These are phyloP conservation scores for Drosophila mettleri DNA, from an alignment of 2,888 invertebrate genomes.

Conservation along the genomic window DNA sequence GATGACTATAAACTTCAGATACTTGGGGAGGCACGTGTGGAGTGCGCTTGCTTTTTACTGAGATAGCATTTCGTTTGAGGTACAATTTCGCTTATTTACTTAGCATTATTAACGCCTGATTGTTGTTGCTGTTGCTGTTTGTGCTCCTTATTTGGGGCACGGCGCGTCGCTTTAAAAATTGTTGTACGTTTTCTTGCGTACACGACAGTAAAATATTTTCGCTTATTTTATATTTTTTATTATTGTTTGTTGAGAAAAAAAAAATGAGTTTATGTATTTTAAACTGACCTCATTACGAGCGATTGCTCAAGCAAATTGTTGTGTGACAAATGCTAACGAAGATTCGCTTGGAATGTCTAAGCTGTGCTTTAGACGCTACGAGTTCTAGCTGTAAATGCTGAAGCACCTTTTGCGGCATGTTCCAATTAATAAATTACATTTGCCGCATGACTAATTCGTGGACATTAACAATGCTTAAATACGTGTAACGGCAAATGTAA, in stretches of 20 bases:
- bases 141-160: slow-evolving; percentile 66
- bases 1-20: slow-evolving; percentile 20
- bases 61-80: slow-evolving; percentile 39
- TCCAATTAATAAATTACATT: slow-evolving; percentile 6
- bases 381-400: background rate
- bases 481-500: slow-evolving; percentile 2
- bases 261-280: slow-evolving; percentile 72
- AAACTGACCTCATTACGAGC: slow-evolving; percentile 70
- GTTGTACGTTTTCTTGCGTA: slow-evolving; percentile 70
- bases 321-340: slow-evolving; percentile 20
- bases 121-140: slow-evolving; percentile 32
- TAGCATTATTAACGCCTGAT: slow-evolving; percentile 62
- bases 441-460: slow-evolving; percentile 6
- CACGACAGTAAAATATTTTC: slow-evolving; percentile 70
- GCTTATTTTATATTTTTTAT: slow-evolving; percentile 27
- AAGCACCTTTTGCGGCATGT: background rate
- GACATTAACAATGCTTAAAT: background rate
- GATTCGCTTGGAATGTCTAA: slow-evolving; percentile 10
- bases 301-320: slow-evolving; percentile 21
- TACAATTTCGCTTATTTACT: slow-evolving; percentile 58
- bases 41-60: slow-evolving; percentile 13
- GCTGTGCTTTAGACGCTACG: background rate
- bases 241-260: slow-evolving; percentile 48
- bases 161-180: slow-evolving; percentile 49
- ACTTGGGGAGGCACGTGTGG: slow-evolving; percentile 24